Evolutionary conservation across 2,888 invertebrate genomes (phyloP).

Genomic region (Phyto melanocephala): DNA sequence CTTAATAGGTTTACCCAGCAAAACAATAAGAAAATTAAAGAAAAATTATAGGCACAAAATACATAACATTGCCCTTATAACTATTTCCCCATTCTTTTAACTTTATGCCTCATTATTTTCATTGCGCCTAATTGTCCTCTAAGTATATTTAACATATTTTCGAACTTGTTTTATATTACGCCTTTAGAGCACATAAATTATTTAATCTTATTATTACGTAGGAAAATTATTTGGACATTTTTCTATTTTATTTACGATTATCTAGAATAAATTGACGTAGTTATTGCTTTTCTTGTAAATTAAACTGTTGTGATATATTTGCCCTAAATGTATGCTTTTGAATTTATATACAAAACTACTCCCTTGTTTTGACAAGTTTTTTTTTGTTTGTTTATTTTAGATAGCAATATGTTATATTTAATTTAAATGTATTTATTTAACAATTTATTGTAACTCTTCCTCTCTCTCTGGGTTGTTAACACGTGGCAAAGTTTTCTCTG

Average conservation of each 20-base stretch:
- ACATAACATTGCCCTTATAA: too few species aligned
- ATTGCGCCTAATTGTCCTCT: background rate
- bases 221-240: background rate
- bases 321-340: slow-evolving; percentile 35
- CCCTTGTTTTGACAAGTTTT: slow-evolving; percentile 21
- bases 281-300: background rate
- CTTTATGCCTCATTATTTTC: background rate
- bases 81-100: background rate
- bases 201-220: background rate
- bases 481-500: too few species aligned
- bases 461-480: background rate
- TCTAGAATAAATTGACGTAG: background rate
- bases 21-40: too few species aligned
- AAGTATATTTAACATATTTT: background rate
- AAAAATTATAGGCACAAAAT: too few species aligned
- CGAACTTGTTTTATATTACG: background rate
- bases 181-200: background rate
- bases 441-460: slow-evolving; percentile 1
- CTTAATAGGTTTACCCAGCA: too few species aligned
- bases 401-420: slow-evolving; percentile 12
- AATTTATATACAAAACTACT: slow-evolving; percentile 33
- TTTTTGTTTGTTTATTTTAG: slow-evolving; percentile 1
- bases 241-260: background rate
- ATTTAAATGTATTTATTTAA: slow-evolving; percentile 36
- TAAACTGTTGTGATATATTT: background rate